A percentile compares a stretch with the other conserved stretches of the same genome.
Evolutionary conservation across 2,888 invertebrate genomes (phyloP).

Genomic region (Dynastes hyllus): DNA sequence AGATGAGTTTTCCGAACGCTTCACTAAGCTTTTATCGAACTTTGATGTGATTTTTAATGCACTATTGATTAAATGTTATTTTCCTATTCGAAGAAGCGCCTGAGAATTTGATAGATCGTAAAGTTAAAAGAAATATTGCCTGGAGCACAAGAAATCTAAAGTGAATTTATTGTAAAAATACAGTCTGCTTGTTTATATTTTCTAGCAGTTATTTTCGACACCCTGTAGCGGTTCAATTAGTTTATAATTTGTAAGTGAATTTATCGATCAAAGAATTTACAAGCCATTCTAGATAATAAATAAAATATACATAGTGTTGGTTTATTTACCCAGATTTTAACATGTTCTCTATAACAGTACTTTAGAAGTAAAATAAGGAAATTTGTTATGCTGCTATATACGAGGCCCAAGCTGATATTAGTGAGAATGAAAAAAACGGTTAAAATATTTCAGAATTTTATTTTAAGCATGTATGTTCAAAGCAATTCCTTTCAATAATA

Average conservation of each 20-base stretch:
- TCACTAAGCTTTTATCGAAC: neutral
- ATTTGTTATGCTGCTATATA: too few relatives aligned
- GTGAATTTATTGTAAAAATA: neutral
- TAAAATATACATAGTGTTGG: too few relatives aligned
- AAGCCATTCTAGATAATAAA: too few relatives aligned
- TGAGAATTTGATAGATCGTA: neutral
- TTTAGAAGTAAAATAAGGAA: too few relatives aligned
- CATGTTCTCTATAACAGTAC: too few relatives aligned
- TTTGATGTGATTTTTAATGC: neutral
- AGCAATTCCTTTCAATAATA: too few relatives aligned
- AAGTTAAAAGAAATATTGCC: neutral
- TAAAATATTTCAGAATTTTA: too few relatives aligned
- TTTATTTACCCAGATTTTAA: too few relatives aligned
- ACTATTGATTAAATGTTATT: slow-evolving; percentile 3
- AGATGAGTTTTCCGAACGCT: too few relatives aligned
- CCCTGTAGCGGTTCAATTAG: neutral
- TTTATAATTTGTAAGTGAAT: neutral
- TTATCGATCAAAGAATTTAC: neutral
- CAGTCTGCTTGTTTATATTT: neutral
- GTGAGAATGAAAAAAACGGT: too few relatives aligned
- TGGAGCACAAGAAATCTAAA: neutral
- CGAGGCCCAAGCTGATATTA: too few relatives aligned
- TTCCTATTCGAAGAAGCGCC: neutral
- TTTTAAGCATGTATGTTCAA: too few relatives aligned
- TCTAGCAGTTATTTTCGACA: neutral